phyloP scores from a whole-genome alignment of 2,113 vertebrate species.

The Chlamydotis undulata region DNA sequence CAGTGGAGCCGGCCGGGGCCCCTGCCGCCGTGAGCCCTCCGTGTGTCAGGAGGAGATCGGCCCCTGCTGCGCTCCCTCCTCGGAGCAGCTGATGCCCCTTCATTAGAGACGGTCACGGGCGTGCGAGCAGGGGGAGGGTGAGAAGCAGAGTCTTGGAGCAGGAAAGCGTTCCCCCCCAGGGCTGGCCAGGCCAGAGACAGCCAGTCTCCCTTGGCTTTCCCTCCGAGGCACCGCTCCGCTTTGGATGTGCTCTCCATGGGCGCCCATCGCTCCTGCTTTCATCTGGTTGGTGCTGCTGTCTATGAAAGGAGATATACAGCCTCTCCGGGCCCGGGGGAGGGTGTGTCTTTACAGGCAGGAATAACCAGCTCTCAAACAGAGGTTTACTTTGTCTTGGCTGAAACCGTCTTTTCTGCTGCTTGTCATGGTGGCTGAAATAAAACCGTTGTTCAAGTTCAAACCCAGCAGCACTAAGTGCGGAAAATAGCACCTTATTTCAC shows the following conservation, averaged over 20 bases:
- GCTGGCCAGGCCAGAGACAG: background rate
- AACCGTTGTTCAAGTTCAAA: background rate
- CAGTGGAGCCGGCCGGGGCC: too few species aligned
- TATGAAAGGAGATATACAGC: background rate
- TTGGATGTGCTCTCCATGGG: background rate
- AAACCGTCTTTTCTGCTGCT: background rate
- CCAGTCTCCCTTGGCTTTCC: background rate
- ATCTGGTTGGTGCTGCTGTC: background rate
- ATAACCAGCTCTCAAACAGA: constrained; percentile 5
- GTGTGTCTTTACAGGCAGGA: background rate
- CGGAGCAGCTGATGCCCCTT: background rate
- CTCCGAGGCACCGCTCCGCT: background rate
- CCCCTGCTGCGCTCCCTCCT: background rate
- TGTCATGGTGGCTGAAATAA: background rate
- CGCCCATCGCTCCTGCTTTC: background rate
- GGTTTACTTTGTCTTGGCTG: background rate
- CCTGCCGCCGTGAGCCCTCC: background rate
- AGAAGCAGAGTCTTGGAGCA: background rate
- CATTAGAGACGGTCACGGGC: background rate
- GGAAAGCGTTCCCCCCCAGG: background rate
- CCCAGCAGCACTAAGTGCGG: background rate
- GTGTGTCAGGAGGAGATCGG: accelerated
- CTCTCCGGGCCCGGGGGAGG: background rate
- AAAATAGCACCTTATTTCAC: background rate
- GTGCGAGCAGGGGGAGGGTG: background rate